Conservation (phyloP, 1,140 invertebrate species). For the Papilio aristodemus region DNA sequence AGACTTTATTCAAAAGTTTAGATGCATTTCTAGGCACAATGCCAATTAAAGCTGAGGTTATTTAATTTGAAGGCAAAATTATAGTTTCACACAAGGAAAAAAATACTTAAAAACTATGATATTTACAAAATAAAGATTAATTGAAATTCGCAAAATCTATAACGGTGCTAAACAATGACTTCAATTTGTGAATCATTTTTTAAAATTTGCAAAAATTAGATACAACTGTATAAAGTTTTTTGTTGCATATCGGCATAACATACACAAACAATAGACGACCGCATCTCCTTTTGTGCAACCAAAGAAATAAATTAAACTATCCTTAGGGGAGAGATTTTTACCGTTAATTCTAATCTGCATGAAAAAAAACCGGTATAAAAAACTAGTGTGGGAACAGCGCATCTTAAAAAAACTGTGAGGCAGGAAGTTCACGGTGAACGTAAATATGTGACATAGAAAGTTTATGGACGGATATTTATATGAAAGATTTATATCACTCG, state of each 20-base stretch:
- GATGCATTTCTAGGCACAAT: too few relatives aligned
- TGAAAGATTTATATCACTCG: constrained; percentile 67
- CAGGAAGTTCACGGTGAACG: constrained; percentile 67
- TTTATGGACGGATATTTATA: constrained; percentile 69
- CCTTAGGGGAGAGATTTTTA: constrained; percentile 76
- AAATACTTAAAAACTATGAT: too few relatives aligned
- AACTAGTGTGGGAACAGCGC: constrained; percentile 70
- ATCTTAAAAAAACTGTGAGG: constrained; percentile 59
- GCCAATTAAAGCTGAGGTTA: too few relatives aligned
- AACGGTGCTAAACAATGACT: constrained; percentile 4
- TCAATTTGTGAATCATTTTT: constrained; percentile 19
- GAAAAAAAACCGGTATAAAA: constrained; percentile 68
- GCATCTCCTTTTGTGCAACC: constrained; percentile 69
- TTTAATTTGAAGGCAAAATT: too few relatives aligned
- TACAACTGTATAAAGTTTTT: constrained; percentile 50
- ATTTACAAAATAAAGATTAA: background rate
- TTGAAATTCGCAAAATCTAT: background rate
- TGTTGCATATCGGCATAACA: constrained; percentile 47
- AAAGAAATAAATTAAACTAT: constrained; percentile 79
- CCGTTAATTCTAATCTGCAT: constrained; percentile 76
- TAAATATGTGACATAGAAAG: constrained; percentile 69
- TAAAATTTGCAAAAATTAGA: constrained; percentile 25
- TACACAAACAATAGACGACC: constrained; percentile 69
- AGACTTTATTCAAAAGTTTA: too few relatives aligned
- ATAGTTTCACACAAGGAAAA: too few relatives aligned